Evolutionary conservation across 1,140 invertebrate genomes (phyloP), one percentile per base, ranked within the genome.

Genomic region (Episyrphus balteatus): DNA sequence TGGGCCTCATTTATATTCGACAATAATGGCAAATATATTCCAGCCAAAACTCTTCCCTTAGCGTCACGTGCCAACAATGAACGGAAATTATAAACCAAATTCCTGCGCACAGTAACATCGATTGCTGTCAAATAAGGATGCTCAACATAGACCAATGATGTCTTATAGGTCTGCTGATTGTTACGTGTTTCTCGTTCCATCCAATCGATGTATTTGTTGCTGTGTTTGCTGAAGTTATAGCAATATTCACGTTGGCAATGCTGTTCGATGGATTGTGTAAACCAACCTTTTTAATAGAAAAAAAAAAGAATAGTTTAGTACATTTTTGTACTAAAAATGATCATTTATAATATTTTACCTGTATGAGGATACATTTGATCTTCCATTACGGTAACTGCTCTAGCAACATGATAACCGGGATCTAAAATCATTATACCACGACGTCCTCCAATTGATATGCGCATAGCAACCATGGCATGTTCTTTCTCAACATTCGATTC

Each of bases 401-500:
- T 73, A 18, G 83, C 81, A 36, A 93, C 82, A 64, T 94, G 91
- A 68, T 93, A 94, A 9, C 91, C 91, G 1, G 89, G 87, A 71
- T 93, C 90, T 14, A 90, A 75, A 3, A 93, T 73, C 63, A 92
- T 69, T 15, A 88, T 72, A 11, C 88, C 90, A 0, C 67, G 63
- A 32, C 90, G 76, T 13, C 79, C 83, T 17, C 76, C 78, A 32
- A 92, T 78, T 45, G 74, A 60, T 42, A 94, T 75, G 54, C 80
- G 81, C 55, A 91, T 70, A 48, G 84, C 86, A 13, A 90, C 81
- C 63, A 92, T 73, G 19, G 91, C 87, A 63, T 94, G 91, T 68
- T 94, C 91, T 70, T 92, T 92, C 58, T 91, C 86, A 1, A 83
- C 75, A 38, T 74, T 78, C 36, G 80, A 78, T 37, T 73, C 68